Percentiles rank a stretch among this genome's conserved stretches.
These are phyloP conservation scores for Lutjanus argentimaculatus DNA, from an alignment of 2,797 vertebrate species.

Conservation along the genomic window DNA sequence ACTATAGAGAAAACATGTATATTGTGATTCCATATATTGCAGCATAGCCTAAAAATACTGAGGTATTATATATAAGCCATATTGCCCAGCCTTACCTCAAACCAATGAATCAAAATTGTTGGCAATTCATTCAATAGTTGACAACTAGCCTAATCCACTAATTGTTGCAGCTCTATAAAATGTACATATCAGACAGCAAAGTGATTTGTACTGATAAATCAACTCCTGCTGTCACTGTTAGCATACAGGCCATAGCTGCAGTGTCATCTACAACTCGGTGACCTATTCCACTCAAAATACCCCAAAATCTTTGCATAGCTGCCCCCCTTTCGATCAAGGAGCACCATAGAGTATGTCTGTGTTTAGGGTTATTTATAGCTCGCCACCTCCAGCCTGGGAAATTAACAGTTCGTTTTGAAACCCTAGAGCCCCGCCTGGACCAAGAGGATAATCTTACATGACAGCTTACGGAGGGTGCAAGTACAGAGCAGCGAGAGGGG, in stretches of 20 bases:
- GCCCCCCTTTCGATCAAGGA: slow-evolving; percentile 55
- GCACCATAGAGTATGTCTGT: slow-evolving; percentile 52
- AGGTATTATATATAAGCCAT: too few species aligned
- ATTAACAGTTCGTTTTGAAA: slow-evolving; percentile 88
- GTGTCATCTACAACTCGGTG: slow-evolving; percentile 1
- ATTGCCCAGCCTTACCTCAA: too few species aligned
- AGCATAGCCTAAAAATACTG: too few species aligned
- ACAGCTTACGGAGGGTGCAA: slow-evolving; percentile 79
- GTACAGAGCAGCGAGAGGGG: slow-evolving; percentile 57
- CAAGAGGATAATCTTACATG: slow-evolving; percentile 85
- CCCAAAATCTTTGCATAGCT: slow-evolving; percentile 43
- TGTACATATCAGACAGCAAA: neutral
- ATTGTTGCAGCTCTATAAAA: neutral
- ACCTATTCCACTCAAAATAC: slow-evolving; percentile 14
- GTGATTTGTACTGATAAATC: neutral
- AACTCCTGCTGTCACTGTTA: neutral
- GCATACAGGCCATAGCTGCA: neutral
- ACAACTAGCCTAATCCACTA: too few species aligned
- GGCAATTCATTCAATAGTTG: too few species aligned
- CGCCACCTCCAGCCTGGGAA: slow-evolving; percentile 79
- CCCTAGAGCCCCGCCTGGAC: slow-evolving; percentile 79
- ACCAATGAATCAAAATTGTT: too few species aligned
- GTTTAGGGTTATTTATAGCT: slow-evolving; percentile 82
- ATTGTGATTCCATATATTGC: too few species aligned
- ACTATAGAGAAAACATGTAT: too few species aligned